Conservation (phyloP, 2,888 invertebrate species). For the Xylocampa areola region DNA sequence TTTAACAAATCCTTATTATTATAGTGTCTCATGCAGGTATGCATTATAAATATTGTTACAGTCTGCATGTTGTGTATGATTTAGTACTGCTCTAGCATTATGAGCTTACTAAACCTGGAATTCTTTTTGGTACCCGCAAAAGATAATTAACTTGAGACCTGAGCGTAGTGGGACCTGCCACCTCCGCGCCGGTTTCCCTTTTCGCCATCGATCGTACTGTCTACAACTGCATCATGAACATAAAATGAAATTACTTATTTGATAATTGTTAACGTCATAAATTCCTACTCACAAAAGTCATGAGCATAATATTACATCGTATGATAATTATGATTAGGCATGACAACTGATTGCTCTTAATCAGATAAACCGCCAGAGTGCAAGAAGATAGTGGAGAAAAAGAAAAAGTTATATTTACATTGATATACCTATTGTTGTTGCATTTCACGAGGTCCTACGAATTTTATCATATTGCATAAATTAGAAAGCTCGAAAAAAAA, state of each 20-base stretch:
- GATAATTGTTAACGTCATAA: background rate
- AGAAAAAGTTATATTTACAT: constrained; percentile 4
- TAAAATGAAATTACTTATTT: background rate
- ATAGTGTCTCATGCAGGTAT: background rate
- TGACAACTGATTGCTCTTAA: constrained; percentile 13
- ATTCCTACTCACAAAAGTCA: too few species aligned
- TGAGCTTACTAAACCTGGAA: too few species aligned
- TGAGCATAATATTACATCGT: too few species aligned
- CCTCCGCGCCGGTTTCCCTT: too few species aligned
- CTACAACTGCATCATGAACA: too few species aligned
- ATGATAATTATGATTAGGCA: constrained; percentile 18
- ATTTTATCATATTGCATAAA: background rate
- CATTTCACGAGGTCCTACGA: background rate
- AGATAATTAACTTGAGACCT: too few species aligned
- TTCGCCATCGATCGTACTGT: too few species aligned
- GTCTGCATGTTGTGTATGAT: too few species aligned
- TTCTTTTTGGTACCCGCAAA: too few species aligned
- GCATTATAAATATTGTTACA: background rate
- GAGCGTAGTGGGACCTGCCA: too few species aligned
- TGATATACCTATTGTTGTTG: background rate
- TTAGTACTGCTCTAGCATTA: too few species aligned
- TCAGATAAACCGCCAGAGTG: background rate
- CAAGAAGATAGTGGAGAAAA: background rate
- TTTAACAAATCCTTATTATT: background rate
- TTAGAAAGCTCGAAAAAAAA: too few species aligned